phyloP scores from a whole-genome alignment of 2,797 vertebrate genomes.

The Steatocranus sp. region DNA sequence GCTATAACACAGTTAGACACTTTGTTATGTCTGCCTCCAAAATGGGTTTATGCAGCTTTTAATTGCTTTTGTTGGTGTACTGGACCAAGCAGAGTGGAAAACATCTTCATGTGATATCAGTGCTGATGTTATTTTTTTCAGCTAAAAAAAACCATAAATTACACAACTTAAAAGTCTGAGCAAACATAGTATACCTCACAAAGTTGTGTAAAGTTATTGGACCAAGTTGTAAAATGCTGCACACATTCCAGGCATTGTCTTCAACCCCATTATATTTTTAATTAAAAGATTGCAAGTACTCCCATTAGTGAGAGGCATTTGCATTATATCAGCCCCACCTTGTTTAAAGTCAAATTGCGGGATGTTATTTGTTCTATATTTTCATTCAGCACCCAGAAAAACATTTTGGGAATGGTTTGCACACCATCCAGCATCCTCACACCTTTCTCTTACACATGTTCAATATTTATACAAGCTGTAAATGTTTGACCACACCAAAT shows the following conservation, averaged over 20 bases:
- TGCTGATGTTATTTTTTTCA: background rate
- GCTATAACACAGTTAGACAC: background rate
- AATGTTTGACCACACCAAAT: slow-evolving; percentile 25
- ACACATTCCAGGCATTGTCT: background rate
- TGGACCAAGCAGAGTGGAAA: background rate
- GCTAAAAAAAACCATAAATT: background rate
- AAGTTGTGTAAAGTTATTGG: background rate
- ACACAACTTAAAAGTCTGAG: background rate
- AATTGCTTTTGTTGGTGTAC: background rate
- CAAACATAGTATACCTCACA: background rate
- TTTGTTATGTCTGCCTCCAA: background rate
- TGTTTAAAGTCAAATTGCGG: background rate
- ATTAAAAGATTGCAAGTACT: background rate
- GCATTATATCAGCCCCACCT: background rate
- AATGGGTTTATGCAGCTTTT: background rate
- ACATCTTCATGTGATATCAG: background rate
- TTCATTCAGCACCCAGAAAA: background rate
- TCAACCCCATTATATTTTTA: background rate
- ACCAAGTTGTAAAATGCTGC: background rate
- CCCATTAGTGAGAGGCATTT: background rate
- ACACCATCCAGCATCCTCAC: background rate
- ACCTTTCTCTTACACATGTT: slow-evolving; percentile 2
- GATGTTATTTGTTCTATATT: background rate
- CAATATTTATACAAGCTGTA: slow-evolving; percentile 35
- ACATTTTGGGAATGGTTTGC: background rate